Evolutionary conservation across 2,888 invertebrate genomes (phyloP).

Genomic region (Caenorhabditis sp.): DNA sequence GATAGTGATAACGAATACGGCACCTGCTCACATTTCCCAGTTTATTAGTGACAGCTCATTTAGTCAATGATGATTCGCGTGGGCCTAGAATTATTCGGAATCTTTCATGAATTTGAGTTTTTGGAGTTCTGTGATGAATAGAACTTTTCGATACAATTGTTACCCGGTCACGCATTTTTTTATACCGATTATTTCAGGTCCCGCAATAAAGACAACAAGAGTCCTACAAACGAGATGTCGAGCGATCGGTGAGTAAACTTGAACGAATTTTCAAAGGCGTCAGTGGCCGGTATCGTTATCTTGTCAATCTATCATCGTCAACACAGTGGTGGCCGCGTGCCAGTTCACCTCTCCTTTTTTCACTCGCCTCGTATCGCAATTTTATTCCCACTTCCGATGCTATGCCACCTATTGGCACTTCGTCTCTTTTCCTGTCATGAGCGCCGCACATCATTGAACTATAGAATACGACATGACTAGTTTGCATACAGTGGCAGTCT

Average conservation of each 20-base stretch:
- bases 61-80: no score
- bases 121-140: no score
- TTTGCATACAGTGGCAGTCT: no score
- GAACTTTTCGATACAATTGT: no score
- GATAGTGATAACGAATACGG: slow-evolving; percentile 1
- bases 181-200: no score
- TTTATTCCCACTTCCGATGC: slow-evolving; percentile 11
- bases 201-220: slow-evolving; percentile 56
- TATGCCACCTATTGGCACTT: background rate
- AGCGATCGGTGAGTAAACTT: slow-evolving; percentile 49
- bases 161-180: no score
- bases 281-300: slow-evolving; percentile 36
- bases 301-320: slow-evolving; percentile 34
- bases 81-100: no score
- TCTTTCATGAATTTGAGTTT: no score
- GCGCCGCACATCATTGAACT: slow-evolving; percentile 4
- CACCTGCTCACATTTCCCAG: no score
- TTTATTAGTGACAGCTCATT: no score
- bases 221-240: slow-evolving; percentile 59
- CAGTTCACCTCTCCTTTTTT: background rate
- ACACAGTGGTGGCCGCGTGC: slow-evolving; percentile 19
- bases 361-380: background rate
- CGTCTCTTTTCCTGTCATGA: background rate
- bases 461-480: background rate
- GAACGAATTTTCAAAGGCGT: background rate